phyloP scores from a whole-genome alignment of 1,140 invertebrate species.

The Hypothenemus hampei region DNA sequence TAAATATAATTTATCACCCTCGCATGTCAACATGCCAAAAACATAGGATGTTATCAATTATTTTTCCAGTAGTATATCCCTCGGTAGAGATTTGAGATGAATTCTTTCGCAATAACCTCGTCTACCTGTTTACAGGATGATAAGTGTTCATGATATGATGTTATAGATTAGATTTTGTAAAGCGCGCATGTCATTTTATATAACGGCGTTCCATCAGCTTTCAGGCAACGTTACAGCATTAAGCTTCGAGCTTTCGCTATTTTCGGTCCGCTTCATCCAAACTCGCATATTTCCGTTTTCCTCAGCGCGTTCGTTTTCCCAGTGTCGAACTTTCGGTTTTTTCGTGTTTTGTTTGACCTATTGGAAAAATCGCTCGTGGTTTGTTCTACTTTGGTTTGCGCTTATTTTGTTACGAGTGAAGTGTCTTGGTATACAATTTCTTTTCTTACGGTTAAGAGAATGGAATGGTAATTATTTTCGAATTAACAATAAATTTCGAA shows the following conservation, averaged over 20 bases:
- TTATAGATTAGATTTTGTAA: constrained; percentile 44
- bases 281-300: constrained; percentile 1
- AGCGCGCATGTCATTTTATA: constrained; percentile 42
- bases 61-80: neutral
- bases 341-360: too few species aligned
- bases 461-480: too few species aligned
- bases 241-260: constrained; percentile 28
- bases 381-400: too few species aligned
- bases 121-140: constrained; percentile 29
- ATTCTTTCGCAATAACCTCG: constrained; percentile 11
- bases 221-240: constrained; percentile 30
- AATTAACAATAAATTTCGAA: too few species aligned
- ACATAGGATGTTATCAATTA: constrained; percentile 5
- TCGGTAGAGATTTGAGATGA: constrained; percentile 8
- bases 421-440: too few species aligned
- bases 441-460: too few species aligned
- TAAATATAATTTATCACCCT: too few species aligned
- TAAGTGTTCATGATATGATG: constrained; percentile 38
- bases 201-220: constrained; percentile 26
- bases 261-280: constrained; percentile 16
- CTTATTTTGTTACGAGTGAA: too few species aligned
- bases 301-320: constrained; percentile 6
- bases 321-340: constrained; percentile 1
- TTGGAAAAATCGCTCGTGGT: too few species aligned
- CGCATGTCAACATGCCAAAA: neutral